These are phyloP conservation scores for Nycticebus coucang DNA, from an alignment of 2,113 vertebrate genomes.

Conservation along the genomic window DNA sequence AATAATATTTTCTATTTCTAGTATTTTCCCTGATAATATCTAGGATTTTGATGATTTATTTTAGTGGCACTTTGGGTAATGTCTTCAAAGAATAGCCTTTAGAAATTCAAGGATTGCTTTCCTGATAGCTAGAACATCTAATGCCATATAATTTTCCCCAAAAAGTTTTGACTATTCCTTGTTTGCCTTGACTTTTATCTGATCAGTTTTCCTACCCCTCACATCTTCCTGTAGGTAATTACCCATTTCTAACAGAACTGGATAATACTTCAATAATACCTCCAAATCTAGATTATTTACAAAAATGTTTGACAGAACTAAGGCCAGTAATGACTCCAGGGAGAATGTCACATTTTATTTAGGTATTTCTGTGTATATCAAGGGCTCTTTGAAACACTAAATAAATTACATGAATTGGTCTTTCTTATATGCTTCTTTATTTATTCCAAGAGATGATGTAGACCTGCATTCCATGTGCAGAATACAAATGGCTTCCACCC, in stretches of 20 bases:
- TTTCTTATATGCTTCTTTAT: background rate
- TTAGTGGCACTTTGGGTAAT: background rate
- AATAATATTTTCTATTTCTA: conserved; percentile 7
- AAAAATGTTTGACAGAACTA: background rate
- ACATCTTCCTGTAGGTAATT: background rate
- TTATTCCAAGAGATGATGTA: conserved; percentile 9
- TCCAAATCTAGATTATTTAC: background rate
- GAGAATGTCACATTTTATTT: conserved; percentile 31
- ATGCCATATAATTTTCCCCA: background rate
- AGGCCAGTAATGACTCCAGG: background rate
- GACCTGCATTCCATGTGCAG: background rate
- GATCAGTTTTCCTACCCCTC: background rate
- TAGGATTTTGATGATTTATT: background rate
- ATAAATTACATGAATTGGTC: background rate
- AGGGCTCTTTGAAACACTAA: background rate
- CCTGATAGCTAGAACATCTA: background rate
- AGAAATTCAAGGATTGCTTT: background rate
- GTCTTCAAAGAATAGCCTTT: background rate
- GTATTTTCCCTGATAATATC: background rate
- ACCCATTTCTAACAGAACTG: background rate
- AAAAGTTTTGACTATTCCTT: background rate
- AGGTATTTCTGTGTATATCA: background rate
- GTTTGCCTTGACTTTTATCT: background rate
- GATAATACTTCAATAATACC: background rate
- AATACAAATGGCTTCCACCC: background rate